Conservation (phyloP, 2,113 vertebrate species). For the Fulica atra region DNA sequence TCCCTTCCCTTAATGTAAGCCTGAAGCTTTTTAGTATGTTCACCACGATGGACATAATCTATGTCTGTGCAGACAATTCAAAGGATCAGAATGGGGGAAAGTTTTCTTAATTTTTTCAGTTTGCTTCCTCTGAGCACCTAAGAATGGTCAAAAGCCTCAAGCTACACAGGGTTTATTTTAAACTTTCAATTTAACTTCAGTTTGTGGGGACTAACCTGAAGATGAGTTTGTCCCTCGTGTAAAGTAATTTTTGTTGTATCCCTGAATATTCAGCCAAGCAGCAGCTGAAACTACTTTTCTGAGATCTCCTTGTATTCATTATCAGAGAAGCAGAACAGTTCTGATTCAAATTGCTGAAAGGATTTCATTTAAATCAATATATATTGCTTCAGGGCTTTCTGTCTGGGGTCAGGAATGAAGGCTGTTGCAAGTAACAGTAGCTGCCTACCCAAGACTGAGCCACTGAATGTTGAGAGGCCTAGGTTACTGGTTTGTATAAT, state of each 20-base stretch:
- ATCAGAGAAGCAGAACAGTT: not conserved
- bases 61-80: not conserved
- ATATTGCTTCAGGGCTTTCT: not conserved
- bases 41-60: not conserved
- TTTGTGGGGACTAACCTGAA: not conserved
- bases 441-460: not conserved
- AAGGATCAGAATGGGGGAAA: not conserved
- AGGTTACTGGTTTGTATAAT: not conserved
- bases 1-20: not conserved
- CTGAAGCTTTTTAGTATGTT: not conserved
- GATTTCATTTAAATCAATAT: slow-evolving; percentile 4
- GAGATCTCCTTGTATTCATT: slow-evolving; percentile 18
- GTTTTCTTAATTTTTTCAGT: not conserved
- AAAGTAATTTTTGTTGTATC: not conserved
- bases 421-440: not conserved
- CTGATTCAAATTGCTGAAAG: slow-evolving; percentile 6
- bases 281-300: not conserved
- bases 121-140: not conserved
- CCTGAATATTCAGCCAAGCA: not conserved
- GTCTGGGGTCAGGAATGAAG: not conserved
- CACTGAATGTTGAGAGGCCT: not conserved
- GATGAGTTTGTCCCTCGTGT: accelerated
- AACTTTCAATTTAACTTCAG: not conserved
- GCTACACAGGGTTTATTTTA: not conserved
- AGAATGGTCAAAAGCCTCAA: not conserved